A percentile compares a stretch with the other conserved stretches of the same genome.
These are phyloP conservation scores for Ruditapes philippinarum DNA, from an alignment of 1,140 invertebrate species.

Conservation along the genomic window DNA sequence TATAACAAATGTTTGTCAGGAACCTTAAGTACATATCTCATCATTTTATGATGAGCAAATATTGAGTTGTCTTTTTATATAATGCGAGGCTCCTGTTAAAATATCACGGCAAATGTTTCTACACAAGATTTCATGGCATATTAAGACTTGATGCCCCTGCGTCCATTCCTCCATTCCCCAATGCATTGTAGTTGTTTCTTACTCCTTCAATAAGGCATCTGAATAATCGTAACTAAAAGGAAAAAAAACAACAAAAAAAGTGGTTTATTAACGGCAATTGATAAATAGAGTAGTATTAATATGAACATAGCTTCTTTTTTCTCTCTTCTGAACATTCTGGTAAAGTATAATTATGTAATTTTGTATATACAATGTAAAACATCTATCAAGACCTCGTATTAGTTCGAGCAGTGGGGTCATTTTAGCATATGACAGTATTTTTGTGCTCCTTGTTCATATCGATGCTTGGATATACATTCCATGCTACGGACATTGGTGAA, in stretches of 20 bases:
- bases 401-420: neutral
- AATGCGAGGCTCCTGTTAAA: neutral
- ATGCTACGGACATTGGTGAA: too few species aligned
- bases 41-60: neutral
- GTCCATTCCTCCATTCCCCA: neutral
- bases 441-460: too few species aligned
- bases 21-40: neutral
- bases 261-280: neutral
- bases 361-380: neutral
- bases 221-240: neutral
- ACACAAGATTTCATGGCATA: neutral
- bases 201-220: neutral
- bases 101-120: neutral
- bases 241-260: neutral
- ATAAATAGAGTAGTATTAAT: neutral
- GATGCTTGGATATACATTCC: too few species aligned
- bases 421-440: too few species aligned
- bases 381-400: neutral
- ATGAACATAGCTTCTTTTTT: neutral
- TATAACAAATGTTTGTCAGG: neutral
- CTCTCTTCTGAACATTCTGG: neutral
- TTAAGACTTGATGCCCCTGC: neutral
- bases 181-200: neutral
- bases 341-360: neutral
- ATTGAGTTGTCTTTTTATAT: neutral